Evolutionary conservation across 2,888 invertebrate genomes (phyloP).

Genomic region (Leptothorax acervorum): DNA sequence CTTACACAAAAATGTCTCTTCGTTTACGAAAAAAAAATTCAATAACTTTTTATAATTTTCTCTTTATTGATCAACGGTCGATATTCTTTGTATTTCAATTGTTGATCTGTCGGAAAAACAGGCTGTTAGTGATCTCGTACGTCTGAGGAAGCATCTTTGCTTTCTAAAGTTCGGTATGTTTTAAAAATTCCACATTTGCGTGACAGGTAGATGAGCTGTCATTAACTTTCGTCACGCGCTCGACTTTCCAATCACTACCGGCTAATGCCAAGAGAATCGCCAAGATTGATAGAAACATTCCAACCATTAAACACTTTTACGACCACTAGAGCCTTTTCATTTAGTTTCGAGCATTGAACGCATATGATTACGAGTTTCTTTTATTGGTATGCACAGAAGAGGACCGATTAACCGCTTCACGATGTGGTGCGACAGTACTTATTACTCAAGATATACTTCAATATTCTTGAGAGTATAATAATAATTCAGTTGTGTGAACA

Average conservation of each 20-base stretch:
- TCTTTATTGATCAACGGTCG: not conserved
- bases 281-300: conserved; percentile 30
- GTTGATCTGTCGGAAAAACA: not conserved
- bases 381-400: not conserved
- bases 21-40: not conserved
- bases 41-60: not conserved
- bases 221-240: conserved; percentile 48
- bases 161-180: not conserved
- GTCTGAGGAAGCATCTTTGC: not conserved
- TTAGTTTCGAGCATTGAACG: conserved; percentile 14
- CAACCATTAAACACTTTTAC: conserved; percentile 13
- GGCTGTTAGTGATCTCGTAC: not conserved
- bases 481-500: not conserved
- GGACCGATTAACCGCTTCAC: not conserved
- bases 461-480: not conserved
- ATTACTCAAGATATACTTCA: conserved; percentile 22
- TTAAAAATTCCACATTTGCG: conserved; percentile 34
- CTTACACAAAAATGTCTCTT: not conserved
- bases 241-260: conserved; percentile 38
- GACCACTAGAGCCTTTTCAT: conserved; percentile 3
- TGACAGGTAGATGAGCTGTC: conserved; percentile 21
- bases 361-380: conserved; percentile 22
- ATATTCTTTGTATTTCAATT: not conserved
- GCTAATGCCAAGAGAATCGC: conserved; percentile 14
- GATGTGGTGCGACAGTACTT: conserved; percentile 4